phyloP scores from a whole-genome alignment of 2,113 vertebrate species.

The Galeopterus variegatus region DNA sequence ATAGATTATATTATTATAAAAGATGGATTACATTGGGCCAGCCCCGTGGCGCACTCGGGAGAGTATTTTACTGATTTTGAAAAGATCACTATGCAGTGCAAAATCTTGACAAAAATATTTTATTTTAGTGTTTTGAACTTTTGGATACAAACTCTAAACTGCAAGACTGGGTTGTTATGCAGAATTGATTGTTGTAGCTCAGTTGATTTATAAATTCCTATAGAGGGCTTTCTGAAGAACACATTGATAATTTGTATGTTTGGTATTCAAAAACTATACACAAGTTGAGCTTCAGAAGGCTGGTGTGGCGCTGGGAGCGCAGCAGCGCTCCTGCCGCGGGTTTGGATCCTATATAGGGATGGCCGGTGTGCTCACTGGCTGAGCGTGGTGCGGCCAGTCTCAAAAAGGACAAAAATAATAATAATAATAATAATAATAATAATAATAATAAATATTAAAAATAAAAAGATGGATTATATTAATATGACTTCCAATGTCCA shows the following conservation, averaged over 20 bases:
- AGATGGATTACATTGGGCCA: too few relatives aligned
- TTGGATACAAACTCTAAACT: background rate
- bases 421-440: too few relatives aligned
- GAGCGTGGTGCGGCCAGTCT: too few relatives aligned
- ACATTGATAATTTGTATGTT: background rate
- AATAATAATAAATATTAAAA: too few relatives aligned
- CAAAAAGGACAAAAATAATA: too few relatives aligned
- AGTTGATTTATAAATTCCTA: background rate
- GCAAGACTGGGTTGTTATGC: background rate
- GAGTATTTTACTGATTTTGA: background rate
- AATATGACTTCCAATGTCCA: background rate
- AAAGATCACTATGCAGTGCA: background rate
- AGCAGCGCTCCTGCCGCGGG: too few relatives aligned
- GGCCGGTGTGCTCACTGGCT: too few relatives aligned
- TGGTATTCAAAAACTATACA: background rate
- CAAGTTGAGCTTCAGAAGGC: too few relatives aligned
- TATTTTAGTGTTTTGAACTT: constrained; percentile 2
- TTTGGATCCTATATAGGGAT: too few relatives aligned
- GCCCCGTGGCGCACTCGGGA: too few relatives aligned
- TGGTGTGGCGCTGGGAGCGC: too few relatives aligned
- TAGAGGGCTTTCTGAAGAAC: constrained; percentile 6
- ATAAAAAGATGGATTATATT: background rate
- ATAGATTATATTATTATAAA: background rate
- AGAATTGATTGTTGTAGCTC: background rate
- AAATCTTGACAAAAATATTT: background rate